Conservation (phyloP, 2,797 vertebrate species). For the Crenichthys baileyi region DNA sequence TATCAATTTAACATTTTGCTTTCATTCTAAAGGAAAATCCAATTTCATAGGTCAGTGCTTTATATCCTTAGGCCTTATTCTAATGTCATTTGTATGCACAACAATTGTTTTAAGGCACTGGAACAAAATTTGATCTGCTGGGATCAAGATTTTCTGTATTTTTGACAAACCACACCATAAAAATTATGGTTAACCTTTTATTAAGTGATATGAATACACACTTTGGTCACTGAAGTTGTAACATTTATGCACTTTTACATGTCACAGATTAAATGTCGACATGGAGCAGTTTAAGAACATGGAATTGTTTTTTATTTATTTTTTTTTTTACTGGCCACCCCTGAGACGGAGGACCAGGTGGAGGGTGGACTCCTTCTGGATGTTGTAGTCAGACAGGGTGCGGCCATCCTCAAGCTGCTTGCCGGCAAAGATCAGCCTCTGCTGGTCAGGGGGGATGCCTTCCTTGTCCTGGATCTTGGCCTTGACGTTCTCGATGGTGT, state of each 20-base stretch:
- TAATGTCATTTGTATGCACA: no score
- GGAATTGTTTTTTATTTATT: not conserved
- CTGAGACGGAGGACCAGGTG: conserved; percentile 58
- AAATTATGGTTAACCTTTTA: not conserved
- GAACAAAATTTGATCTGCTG: not conserved
- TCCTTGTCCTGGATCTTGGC: no score
- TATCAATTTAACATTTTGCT: no score
- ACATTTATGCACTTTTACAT: not conserved
- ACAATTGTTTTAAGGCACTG: no score
- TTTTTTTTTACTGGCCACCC: conserved; percentile 51
- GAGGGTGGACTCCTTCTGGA: conserved; percentile 57
- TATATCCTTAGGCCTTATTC: no score
- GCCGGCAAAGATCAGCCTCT: no score
- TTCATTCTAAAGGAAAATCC: no score
- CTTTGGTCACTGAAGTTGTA: not conserved
- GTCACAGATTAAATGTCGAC: not conserved
- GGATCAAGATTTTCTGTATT: not conserved
- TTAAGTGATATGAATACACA: not conserved
- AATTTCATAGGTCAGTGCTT: no score
- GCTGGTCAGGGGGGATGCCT: no score
- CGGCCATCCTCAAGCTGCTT: no score
- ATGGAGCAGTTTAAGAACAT: not conserved
- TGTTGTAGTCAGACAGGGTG: conserved; percentile 53
- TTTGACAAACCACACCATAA: not conserved
- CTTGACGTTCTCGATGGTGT: no score